Conservation (phyloP, 2,888 invertebrate genomes). For the Eilema griseolum region DNA sequence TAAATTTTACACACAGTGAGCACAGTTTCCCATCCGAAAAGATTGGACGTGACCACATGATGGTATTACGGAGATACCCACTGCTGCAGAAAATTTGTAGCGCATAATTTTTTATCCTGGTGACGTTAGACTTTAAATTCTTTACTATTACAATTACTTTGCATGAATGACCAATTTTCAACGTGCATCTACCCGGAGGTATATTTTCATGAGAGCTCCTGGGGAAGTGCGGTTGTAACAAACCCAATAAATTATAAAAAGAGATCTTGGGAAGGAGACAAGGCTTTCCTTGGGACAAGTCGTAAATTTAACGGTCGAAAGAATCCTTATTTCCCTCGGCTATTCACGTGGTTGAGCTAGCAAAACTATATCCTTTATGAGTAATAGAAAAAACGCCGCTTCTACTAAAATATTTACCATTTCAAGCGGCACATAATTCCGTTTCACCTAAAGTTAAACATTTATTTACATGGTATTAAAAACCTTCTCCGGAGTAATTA, state of each 20-base stretch:
- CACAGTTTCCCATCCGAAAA: conserved; percentile 79
- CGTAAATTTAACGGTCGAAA: conserved; percentile 86
- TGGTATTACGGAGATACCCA: conserved; percentile 49
- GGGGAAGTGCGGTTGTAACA: conserved; percentile 73
- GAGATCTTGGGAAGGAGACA: conserved; percentile 77
- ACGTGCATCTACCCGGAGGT: conserved; percentile 57
- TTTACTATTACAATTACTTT: conserved; percentile 38
- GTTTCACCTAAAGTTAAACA: conserved; percentile 35
- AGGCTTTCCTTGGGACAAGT: conserved; percentile 81
- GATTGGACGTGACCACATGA: conserved; percentile 80
- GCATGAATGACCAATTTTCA: conserved; percentile 57
- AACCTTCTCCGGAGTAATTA: conserved; percentile 36
- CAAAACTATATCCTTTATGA: conserved; percentile 78
- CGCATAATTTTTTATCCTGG: neutral
- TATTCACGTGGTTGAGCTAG: conserved; percentile 77
- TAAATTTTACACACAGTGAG: conserved; percentile 85
- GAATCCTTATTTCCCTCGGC: conserved; percentile 82
- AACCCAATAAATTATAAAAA: conserved; percentile 85
- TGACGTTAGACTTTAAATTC: neutral
- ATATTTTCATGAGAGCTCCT: conserved; percentile 72
- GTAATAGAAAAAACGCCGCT: conserved; percentile 68
- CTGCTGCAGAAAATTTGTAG: conserved; percentile 20
- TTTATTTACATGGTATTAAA: conserved; percentile 36
- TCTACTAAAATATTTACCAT: conserved; percentile 58
- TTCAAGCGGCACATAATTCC: conserved; percentile 35